Percentiles rank a stretch among this genome's conserved stretches.
Evolutionary conservation across 1,140 invertebrate genomes (phyloP).

Genomic region (Drosophila malerkotliana): DNA sequence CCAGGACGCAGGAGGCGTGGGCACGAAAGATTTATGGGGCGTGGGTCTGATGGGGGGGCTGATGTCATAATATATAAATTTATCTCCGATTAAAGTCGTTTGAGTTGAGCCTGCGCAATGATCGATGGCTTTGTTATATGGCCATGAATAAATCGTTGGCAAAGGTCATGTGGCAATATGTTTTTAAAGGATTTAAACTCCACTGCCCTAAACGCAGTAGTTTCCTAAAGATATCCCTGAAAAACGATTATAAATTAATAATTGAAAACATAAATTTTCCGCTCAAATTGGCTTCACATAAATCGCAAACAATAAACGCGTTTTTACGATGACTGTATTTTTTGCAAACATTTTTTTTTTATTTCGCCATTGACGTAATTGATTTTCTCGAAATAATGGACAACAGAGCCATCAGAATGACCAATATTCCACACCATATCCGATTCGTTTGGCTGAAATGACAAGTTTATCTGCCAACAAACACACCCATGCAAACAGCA

Average conservation of each 20-base stretch:
- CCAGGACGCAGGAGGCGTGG: not conserved
- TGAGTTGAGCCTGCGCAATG: conserved; percentile 35
- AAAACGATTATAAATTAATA: not conserved
- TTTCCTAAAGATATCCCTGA: not conserved
- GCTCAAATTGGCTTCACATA: conserved; percentile 17
- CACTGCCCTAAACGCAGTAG: not conserved
- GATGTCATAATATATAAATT: conserved; percentile 58
- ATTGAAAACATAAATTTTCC: not conserved
- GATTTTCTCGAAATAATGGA: conserved; percentile 50
- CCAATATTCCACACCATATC: conserved; percentile 40
- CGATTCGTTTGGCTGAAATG: conserved; percentile 24
- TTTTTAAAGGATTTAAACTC: not conserved
- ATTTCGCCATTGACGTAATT: conserved; percentile 38
- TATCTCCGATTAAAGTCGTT: conserved; percentile 51
- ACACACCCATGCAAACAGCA: conserved; percentile 2
- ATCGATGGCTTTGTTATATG: conserved; percentile 56
- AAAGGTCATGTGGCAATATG: conserved; percentile 15
- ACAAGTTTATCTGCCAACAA: conserved; percentile 41
- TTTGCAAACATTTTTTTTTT: conserved; percentile 18
- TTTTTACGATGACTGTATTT: conserved; percentile 4
- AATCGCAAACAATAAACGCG: conserved; percentile 12
- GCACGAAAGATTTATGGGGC: conserved; percentile 37
- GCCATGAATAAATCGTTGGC: conserved; percentile 44
- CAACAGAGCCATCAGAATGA: conserved; percentile 23
- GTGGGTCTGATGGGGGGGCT: conserved; percentile 5